phyloP scores from a whole-genome alignment of 2,888 invertebrate species.

The Smittia aterrima region DNA sequence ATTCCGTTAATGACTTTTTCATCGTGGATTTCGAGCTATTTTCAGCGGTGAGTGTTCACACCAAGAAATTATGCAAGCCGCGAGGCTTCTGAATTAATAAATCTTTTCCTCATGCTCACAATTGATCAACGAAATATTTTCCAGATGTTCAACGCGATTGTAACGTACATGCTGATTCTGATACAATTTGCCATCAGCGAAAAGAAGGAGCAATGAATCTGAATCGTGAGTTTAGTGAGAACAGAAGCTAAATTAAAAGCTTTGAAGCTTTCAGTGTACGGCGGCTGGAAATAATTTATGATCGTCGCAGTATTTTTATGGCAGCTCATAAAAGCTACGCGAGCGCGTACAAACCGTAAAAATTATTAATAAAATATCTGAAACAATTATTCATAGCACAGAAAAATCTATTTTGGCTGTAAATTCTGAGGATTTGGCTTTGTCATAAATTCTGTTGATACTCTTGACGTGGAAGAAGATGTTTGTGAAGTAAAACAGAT shows the following conservation, averaged over 20 bases:
- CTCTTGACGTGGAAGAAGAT: no score
- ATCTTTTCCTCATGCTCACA: neutral
- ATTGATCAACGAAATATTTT: neutral
- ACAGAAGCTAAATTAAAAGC: neutral
- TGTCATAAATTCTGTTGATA: no score
- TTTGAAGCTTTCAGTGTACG: neutral
- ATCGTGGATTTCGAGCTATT: slow-evolving; percentile 19
- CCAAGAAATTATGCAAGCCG: slow-evolving; percentile 2
- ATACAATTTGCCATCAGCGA: slow-evolving; percentile 23
- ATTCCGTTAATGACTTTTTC: slow-evolving; percentile 31
- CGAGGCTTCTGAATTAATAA: neutral
- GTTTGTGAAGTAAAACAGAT: no score
- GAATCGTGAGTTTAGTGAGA: neutral
- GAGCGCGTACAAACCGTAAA: neutral
- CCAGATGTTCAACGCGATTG: slow-evolving; percentile 23
- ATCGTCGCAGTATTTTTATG: neutral
- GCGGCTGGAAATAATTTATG: neutral
- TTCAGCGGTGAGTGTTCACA: neutral
- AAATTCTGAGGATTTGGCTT: no score
- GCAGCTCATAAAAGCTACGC: neutral
- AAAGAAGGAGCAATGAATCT: neutral
- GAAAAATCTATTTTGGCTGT: no score
- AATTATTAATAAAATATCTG: neutral
- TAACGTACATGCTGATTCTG: slow-evolving; percentile 14
- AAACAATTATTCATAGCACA: slow-evolving; percentile 3